phyloP scores from a whole-genome alignment of 2,888 invertebrate species.

The Philopedon plagiatum region DNA sequence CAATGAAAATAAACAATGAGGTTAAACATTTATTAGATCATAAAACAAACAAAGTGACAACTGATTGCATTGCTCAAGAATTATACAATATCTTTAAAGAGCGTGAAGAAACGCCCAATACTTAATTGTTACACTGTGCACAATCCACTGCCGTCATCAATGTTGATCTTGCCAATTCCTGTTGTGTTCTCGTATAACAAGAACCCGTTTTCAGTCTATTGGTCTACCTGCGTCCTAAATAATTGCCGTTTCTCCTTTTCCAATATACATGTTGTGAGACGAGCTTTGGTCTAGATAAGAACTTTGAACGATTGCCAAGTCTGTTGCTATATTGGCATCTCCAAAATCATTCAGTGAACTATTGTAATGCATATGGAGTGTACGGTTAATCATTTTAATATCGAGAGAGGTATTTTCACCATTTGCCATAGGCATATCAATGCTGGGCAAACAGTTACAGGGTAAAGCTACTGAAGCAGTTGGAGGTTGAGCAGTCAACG shows the following conservation, averaged over 20 bases:
- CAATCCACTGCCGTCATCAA: not conserved
- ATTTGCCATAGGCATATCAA: not conserved
- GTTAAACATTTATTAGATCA: not conserved
- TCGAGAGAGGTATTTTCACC: not conserved
- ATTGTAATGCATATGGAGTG: not conserved
- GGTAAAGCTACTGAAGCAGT: slow-evolving; percentile 2
- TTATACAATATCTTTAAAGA: not conserved
- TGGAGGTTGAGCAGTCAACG: slow-evolving; percentile 10
- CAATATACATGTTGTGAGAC: not conserved
- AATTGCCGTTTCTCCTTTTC: not conserved
- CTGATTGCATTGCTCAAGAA: not conserved
- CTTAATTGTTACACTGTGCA: not conserved
- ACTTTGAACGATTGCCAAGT: slow-evolving; percentile 9
- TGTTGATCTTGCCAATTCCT: not conserved
- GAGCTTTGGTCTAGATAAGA: slow-evolving; percentile 3
- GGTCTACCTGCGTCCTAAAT: not conserved
- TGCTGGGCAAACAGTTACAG: slow-evolving; percentile 5
- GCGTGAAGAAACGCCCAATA: not conserved
- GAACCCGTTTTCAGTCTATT: not conserved
- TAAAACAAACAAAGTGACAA: not conserved
- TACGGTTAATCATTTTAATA: not conserved
- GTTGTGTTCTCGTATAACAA: slow-evolving; percentile 5
- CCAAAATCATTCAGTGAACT: not conserved
- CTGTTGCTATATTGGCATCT: not conserved
- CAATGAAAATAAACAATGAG: slow-evolving; percentile 1